Evolutionary conservation across 2,113 vertebrate genomes (phyloP), one percentile per base, ranked within the genome.

Genomic region (Cervus canadensis): DNA sequence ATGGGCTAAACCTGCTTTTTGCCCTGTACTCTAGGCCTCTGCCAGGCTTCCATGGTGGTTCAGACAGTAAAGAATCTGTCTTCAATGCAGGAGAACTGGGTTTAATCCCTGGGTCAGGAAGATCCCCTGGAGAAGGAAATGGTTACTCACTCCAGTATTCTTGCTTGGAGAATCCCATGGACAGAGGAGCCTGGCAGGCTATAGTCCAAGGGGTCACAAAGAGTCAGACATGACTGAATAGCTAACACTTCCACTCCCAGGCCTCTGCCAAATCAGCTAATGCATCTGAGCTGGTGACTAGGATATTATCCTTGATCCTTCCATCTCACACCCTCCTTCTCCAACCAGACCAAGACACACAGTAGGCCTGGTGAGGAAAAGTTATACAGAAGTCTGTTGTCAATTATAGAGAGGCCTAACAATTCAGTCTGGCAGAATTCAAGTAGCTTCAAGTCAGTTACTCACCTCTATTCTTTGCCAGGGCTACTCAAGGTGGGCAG

Each of bases 391-490:
- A 50, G 21, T 13, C 33, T 84, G 82, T 91, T 67, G 81, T 79
- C 71, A 94, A 71, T 60, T 62, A 89, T 5, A 57, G 10, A 74
- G 21, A 89, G 3, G 8, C 33, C 62, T 76, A 78, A 60, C 57
- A 64, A 94, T 54, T 95, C 36, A 79, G 40, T n/a, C 56, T 87
- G 59, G 85, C 45, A 94, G 90, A 88, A 97, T 74, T 74, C 67
- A 74, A 74, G 36, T 25, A 74, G 67, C 50, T 84, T 67, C 62
- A 64, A 92, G 26, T 67, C 25, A 56, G 25, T 64, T 28, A 25
- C 26, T 96, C 10, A n/a, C 25, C 36, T 89, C 79, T 30, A 45
- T 87, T 90, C 57, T 96, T 59, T 84, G 25, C 26, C 9, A 40
- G 74, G 33, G 14, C 74, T 90, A 5, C 59, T 94, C 15, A 26